Percentiles rank a stretch among this genome's conserved stretches.
These are phyloP conservation scores for Lypha dubia DNA, from an alignment of 2,888 invertebrate species.

Conservation along the genomic window DNA sequence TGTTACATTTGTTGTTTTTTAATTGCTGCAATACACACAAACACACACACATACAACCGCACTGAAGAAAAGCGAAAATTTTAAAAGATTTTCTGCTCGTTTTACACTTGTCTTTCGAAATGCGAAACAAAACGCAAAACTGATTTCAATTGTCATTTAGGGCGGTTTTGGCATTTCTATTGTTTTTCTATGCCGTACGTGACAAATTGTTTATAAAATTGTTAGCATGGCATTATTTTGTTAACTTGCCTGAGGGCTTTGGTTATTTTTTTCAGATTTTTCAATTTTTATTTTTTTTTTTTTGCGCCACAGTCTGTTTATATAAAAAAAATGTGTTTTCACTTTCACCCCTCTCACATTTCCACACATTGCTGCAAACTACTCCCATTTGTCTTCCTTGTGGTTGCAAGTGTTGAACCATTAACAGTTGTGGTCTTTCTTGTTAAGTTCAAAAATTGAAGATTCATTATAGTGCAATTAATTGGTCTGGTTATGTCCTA, in stretches of 20 bases:
- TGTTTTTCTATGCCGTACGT: constrained; percentile 79
- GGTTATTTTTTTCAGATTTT: constrained; percentile 22
- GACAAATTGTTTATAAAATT: constrained; percentile 83
- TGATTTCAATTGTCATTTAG: constrained; percentile 67
- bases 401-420: constrained; percentile 57
- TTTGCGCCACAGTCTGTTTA: constrained; percentile 2
- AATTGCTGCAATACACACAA: constrained; percentile 57
- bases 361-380: not conserved
- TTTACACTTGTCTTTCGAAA: constrained; percentile 55
- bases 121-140: constrained; percentile 22
- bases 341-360: constrained; percentile 23
- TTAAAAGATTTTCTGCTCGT: constrained; percentile 40
- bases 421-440: constrained; percentile 69
- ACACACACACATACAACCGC: not conserved
- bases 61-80: not conserved
- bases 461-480: constrained; percentile 56
- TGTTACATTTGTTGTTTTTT: constrained; percentile 66
- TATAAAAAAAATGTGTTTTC: constrained; percentile 8
- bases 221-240: constrained; percentile 76
- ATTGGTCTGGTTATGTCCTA: constrained; percentile 68
- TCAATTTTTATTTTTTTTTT: constrained; percentile 21
- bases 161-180: constrained; percentile 55
- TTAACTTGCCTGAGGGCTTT: constrained; percentile 65
- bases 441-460: constrained; percentile 23
- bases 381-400: not conserved